Conservation (phyloP, 2,797 vertebrate genomes). For the Margarornis squamiger region DNA sequence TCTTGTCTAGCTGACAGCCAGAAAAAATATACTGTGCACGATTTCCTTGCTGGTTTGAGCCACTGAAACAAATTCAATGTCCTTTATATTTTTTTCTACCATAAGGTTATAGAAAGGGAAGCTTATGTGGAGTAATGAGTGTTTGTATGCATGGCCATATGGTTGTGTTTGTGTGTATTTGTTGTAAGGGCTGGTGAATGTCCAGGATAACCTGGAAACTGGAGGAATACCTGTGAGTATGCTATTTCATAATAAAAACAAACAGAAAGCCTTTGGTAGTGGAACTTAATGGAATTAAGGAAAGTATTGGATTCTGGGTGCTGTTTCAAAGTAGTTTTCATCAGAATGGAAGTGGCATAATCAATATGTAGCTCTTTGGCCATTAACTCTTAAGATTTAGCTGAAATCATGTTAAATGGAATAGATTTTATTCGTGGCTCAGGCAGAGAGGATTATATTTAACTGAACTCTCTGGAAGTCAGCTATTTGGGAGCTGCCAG, state of each 20-base stretch:
- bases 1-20: neutral
- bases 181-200: neutral
- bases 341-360: constrained; percentile 24
- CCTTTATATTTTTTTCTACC: neutral
- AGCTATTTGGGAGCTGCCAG: constrained; percentile 7
- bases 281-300: neutral
- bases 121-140: neutral
- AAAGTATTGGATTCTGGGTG: neutral
- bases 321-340: neutral
- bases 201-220: neutral
- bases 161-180: neutral
- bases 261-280: neutral
- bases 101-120: neutral
- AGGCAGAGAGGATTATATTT: neutral
- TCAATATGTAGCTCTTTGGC: constrained; percentile 48
- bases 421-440: constrained; percentile 21
- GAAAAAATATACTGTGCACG: neutral
- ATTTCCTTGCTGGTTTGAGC: neutral
- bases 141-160: neutral
- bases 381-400: constrained; percentile 39
- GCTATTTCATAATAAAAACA: neutral
- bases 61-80: neutral
- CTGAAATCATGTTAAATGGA: constrained; percentile 45
- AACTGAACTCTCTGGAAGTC: constrained; percentile 21
- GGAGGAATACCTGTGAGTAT: neutral